Conservation (phyloP, 2,888 invertebrate genomes). For the Disparrhopalites patrizii region DNA sequence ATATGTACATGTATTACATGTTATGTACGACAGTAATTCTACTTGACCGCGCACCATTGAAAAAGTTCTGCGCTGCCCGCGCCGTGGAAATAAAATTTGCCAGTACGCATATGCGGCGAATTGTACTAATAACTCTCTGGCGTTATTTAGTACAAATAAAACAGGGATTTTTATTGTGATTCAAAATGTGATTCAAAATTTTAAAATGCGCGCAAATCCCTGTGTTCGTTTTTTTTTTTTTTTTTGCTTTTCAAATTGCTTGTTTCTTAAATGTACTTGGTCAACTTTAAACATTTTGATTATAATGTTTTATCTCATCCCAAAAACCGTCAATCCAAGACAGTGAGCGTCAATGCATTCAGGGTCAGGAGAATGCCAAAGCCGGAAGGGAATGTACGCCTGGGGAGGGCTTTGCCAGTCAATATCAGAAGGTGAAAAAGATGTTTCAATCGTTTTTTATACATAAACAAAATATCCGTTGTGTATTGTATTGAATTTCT, state of each 20-base stretch:
- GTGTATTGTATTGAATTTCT: too few relatives aligned
- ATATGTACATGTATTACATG: too few relatives aligned
- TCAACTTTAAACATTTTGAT: background rate
- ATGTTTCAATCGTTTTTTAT: too few relatives aligned
- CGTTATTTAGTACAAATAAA: too few relatives aligned
- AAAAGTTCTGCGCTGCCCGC: too few relatives aligned
- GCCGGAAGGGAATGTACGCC: constrained; percentile 53
- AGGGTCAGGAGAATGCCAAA: constrained; percentile 57
- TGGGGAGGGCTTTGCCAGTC: constrained; percentile 44
- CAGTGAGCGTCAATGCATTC: constrained; percentile 56
- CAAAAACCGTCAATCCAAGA: background rate
- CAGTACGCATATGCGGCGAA: too few relatives aligned
- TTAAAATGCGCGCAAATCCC: background rate
- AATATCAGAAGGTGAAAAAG: constrained; percentile 49
- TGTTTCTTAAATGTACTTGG: background rate
- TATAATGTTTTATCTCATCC: background rate
- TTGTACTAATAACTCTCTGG: too few relatives aligned
- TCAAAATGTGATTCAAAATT: background rate
- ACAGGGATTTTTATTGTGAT: background rate
- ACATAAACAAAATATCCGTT: too few relatives aligned
- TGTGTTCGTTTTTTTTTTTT: background rate
- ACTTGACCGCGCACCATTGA: too few relatives aligned
- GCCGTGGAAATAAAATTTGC: too few relatives aligned
- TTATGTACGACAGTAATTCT: too few relatives aligned
- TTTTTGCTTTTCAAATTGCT: background rate